A percentile compares a stretch with the other conserved stretches of the same genome.
These are phyloP conservation scores for Dendronephthya gigantea DNA, from an alignment of 64 coral and sea anemone species.

Conservation along the genomic window DNA sequence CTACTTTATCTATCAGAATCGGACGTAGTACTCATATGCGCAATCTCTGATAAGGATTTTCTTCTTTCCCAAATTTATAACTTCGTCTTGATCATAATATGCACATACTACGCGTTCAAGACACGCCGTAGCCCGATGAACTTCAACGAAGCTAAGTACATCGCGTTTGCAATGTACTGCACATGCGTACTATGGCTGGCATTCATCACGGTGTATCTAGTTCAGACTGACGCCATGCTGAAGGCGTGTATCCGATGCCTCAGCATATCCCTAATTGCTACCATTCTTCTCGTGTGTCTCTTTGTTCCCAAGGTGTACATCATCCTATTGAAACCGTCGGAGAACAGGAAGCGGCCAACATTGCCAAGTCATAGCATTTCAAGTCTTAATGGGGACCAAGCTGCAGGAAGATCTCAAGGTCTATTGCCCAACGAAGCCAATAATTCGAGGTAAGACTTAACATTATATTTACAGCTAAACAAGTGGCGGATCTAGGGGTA, in stretches of 20 bases:
- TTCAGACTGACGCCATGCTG: conserved; percentile 6
- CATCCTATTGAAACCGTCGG: not conserved
- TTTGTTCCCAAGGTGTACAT: conserved; percentile 15
- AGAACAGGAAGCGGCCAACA: conserved; percentile 4
- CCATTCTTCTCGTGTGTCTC: conserved; percentile 3
- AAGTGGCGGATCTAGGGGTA: too few species aligned
- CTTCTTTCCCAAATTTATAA: conserved; percentile 3
- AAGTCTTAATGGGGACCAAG: conserved; percentile 2
- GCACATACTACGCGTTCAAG: conserved; percentile 14
- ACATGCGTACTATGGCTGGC: conserved; percentile 13
- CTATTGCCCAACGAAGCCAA: not conserved
- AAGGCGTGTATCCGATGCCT: conserved; percentile 14
- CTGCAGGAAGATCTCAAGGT: not conserved
- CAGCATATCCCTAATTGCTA: not conserved
- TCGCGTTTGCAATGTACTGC: conserved; percentile 10
- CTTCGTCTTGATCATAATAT: conserved; percentile 21
- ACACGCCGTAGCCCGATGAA: conserved; percentile 1
- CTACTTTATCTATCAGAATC: not conserved
- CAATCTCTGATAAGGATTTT: conserved; percentile 1
- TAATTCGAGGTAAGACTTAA: not conserved
- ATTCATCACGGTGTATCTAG: not conserved
- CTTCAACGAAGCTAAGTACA: conserved; percentile 15
- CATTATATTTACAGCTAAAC: not conserved
- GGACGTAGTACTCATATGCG: not conserved
- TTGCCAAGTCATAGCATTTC: not conserved